Evolutionary conservation across 2,888 invertebrate genomes (phyloP).

Genomic region (Idaea straminata): DNA sequence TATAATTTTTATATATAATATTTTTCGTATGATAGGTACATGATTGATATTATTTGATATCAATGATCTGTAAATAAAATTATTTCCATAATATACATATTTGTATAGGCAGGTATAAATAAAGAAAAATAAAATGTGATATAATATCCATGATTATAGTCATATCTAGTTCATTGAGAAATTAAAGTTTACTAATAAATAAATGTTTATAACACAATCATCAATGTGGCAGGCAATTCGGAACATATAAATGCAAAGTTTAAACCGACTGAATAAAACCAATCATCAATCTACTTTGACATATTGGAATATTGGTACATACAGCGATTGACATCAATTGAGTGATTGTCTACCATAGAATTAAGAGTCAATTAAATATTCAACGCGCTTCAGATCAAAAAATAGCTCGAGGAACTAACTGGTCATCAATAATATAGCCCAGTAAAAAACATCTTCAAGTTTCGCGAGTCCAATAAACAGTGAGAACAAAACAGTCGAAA

Average conservation of each 20-base stretch:
- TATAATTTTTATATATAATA: not conserved
- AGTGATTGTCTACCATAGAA: slow-evolving; percentile 1
- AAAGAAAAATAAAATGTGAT: not conserved
- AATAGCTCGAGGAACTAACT: not conserved
- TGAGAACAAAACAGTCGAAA: not conserved
- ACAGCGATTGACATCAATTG: not conserved
- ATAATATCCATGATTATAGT: not conserved
- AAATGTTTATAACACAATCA: slow-evolving; percentile 53
- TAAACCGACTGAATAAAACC: not conserved
- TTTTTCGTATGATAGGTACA: not conserved
- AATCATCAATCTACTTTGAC: slow-evolving; percentile 1
- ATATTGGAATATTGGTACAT: not conserved
- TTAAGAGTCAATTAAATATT: not conserved
- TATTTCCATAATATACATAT: not conserved
- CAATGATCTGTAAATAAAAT: not conserved
- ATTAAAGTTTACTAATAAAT: slow-evolving; percentile 26
- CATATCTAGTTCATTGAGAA: not conserved
- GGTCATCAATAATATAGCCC: not conserved
- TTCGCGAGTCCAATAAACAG: not conserved
- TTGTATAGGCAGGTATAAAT: not conserved
- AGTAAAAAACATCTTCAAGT: not conserved
- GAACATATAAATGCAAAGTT: not conserved
- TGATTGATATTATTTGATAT: not conserved
- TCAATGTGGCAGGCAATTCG: slow-evolving; percentile 24
- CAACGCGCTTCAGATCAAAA: not conserved